Base-by-base conservation (phyloP, 2,797 vertebrate species). In the Podargus strigoides region DNA sequence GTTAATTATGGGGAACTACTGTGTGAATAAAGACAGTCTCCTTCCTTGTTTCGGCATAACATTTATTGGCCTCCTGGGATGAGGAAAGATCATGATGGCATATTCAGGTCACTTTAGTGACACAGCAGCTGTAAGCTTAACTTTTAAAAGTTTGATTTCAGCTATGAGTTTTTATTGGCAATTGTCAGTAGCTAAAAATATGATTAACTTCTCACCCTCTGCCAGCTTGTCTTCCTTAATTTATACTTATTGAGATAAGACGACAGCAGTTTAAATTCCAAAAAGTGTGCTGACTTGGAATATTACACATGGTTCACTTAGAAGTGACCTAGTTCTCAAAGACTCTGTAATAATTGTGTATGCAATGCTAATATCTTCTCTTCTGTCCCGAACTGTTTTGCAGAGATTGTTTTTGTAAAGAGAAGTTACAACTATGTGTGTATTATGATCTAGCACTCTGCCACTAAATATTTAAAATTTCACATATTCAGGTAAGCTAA, bases 191-290 rank as follows among this genome's bases (percentile, higher is more conserved):
- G 83, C 95, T 91, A 88, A 94, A 85, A 82, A 60, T 84, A 84
- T 83, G 58, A 95, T 93, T 94, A 93, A 93, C n/a, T 89, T 97
- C 50, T 96, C 32, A 72, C 60, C 37, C 85, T 90, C 70, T 95
- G 53, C 36, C 59, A 92, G 36, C 46, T 84, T 95, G 89, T 95
- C 89, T 85, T 93, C 81, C 58, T 93, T 91, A 94, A 56, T 77
- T 94, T 96, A 86, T 93, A 52, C 77, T 83, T 83, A 69, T 37
- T 83, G 92, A 81, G 62, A 83, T 88, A 92, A 88, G 92, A 91
- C 1, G 75, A 77, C 81, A 93, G 69, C 58, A 84, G 47, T 91
- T 94, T 82, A 94, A 96, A 93, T 80, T 78, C 9, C 80, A 70
- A 92, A 92, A 92, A 96, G 76, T 68, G 11, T 85, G 32, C 59